These are phyloP conservation scores for Drosophila gunungcola DNA, from an alignment of 1,140 invertebrate genomes.

Conservation along the genomic window DNA sequence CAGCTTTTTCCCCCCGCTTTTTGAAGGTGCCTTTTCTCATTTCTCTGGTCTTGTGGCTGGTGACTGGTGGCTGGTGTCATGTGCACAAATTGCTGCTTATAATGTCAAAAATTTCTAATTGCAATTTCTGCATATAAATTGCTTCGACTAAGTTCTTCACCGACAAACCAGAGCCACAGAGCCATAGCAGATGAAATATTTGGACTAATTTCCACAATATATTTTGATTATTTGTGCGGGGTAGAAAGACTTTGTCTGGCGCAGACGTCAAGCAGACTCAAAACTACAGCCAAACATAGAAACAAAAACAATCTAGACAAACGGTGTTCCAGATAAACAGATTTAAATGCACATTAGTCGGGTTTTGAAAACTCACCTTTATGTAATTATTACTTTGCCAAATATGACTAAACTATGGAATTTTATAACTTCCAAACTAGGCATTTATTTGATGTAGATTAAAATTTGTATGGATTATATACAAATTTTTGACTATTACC, in stretches of 20 bases:
- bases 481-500: no score
- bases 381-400: no score
- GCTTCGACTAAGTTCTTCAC: conserved; percentile 15
- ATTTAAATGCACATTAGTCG: no score
- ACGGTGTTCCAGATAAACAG: no score
- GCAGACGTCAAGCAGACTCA: background rate
- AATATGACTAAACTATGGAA: no score
- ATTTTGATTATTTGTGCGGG: conserved; percentile 72
- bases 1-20: background rate
- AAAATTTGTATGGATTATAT: no score
- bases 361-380: no score
- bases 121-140: conserved; percentile 79
- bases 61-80: conserved; percentile 53
- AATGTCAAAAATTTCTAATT: conserved; percentile 81
- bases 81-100: conserved; percentile 81
- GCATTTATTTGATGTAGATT: no score
- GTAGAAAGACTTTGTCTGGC: background rate
- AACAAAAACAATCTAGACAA: background rate
- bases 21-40: background rate
- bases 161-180: conserved; percentile 6
- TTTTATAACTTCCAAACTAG: no score
- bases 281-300: background rate
- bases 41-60: conserved; percentile 21
- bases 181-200: conserved; percentile 65
- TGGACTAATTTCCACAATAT: conserved; percentile 77